phyloP scores from a whole-genome alignment of 2,797 vertebrate species.

The Sebastes kiyomatsui region DNA sequence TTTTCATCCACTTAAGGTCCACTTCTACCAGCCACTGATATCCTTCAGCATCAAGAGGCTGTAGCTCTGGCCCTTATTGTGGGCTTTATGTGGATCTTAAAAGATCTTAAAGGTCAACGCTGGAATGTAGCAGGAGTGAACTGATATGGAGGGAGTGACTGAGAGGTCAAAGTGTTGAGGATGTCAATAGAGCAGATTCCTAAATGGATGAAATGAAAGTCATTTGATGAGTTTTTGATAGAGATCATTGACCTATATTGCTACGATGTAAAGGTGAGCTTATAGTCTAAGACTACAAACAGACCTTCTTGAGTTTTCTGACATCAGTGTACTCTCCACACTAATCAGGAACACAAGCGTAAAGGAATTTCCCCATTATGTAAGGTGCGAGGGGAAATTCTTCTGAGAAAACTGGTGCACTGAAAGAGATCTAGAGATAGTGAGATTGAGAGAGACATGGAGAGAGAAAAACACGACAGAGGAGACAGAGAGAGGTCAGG shows the following conservation, averaged over 20 bases:
- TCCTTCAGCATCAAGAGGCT: slow-evolving; percentile 6
- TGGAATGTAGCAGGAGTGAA: slow-evolving; percentile 28
- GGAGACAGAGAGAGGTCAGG: slow-evolving; percentile 7
- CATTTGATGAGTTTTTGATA: background rate
- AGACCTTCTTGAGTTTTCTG: background rate
- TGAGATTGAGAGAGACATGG: slow-evolving; percentile 38
- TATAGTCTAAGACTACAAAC: background rate
- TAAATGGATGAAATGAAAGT: background rate
- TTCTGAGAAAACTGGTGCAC: slow-evolving; percentile 54
- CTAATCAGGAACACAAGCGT: slow-evolving; percentile 70
- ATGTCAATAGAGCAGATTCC: background rate
- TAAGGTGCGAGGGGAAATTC: slow-evolving; percentile 55
- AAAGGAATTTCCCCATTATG: slow-evolving; percentile 77
- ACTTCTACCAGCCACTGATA: background rate
- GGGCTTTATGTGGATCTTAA: slow-evolving; percentile 6
- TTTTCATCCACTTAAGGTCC: background rate
- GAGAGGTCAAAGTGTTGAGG: background rate
- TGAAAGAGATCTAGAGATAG: slow-evolving; percentile 51
- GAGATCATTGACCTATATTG: background rate
- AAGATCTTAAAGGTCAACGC: slow-evolving; percentile 16
- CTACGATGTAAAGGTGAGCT: background rate
- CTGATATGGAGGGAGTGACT: background rate
- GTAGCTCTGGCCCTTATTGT: background rate
- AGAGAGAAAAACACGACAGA: slow-evolving; percentile 12
- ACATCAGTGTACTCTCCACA: slow-evolving; percentile 7